phyloP scores from a whole-genome alignment of 2,113 vertebrate species.

The Cochlearius cochlearius region DNA sequence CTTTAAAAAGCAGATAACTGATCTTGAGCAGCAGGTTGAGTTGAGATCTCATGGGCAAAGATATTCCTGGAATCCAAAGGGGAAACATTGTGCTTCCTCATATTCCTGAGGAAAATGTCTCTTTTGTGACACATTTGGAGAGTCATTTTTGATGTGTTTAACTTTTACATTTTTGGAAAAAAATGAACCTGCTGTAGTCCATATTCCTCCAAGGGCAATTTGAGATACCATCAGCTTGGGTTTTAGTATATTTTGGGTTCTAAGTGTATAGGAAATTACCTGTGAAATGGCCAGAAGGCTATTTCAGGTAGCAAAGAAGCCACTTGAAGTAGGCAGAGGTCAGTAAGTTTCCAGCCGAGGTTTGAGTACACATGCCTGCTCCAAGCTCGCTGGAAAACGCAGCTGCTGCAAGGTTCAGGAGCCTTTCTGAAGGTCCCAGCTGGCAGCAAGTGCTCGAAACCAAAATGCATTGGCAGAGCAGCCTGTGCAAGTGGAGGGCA shows the following conservation, averaged over 20 bases:
- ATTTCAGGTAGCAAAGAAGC: background rate
- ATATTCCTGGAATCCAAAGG: conserved; percentile 22
- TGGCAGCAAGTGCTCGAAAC: background rate
- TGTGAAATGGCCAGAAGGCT: background rate
- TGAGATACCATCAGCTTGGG: background rate
- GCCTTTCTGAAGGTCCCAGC: background rate
- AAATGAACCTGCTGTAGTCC: background rate
- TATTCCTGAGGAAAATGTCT: background rate
- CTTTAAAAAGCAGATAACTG: conserved; percentile 13
- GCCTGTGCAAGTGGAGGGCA: background rate
- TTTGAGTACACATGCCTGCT: background rate
- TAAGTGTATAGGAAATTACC: background rate
- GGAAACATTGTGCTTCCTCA: background rate
- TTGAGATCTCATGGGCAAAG: background rate
- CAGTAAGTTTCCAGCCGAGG: background rate
- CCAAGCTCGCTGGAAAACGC: background rate
- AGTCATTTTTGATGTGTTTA: conserved; percentile 8
- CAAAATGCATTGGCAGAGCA: background rate
- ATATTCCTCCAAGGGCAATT: background rate
- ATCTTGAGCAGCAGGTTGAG: conserved; percentile 1
- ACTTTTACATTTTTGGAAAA: background rate
- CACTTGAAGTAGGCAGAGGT: background rate
- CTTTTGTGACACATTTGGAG: background rate
- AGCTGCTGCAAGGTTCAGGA: background rate
- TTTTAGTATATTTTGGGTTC: background rate